Base-by-base conservation (phyloP, 1,140 invertebrate genomes). In the Diorhabda carinulata region DNA sequence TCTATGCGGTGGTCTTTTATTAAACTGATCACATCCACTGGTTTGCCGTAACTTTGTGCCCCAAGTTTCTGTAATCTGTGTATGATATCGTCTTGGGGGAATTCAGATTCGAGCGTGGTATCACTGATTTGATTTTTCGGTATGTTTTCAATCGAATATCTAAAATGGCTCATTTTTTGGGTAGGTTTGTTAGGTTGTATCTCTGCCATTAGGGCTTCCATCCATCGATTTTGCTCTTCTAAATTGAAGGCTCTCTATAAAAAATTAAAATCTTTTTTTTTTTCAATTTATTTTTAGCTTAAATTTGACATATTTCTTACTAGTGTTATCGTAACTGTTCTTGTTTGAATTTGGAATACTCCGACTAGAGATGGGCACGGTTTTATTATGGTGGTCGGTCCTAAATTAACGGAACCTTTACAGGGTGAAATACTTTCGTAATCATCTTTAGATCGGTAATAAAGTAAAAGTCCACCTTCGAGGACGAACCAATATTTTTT, bases 401-500 rank as follows among this genome's bases (percentile, higher is more conserved):
- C 84, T 70, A 86, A 78, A 70, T 82, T 86, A n/a, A 86, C 81
- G 0, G 83, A 83, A 2, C 85, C 85, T 72, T 82, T 80, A 66
- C 82, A 86, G 3, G 84, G 82, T 8, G 83, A 82, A 5, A 86
- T 73, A n/a, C 79, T 78, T n/a, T 82, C 76, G 69, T 86, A 85
- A 68, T 86, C 84, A 10, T 79, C 71, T 67, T 85, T 83, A 2
- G 81, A 83, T 64, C 82, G 79, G 70, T 85, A 86, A 74, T 85
- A 86, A 3, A 85, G 76, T 40, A 86, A 76, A n/a, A 86, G 75
- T 43, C 82, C 78, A 7, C 83, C 84, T 73, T 86, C 83, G 44
- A 86, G 73, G 2, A 86, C 85, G 71, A 85, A 86, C 83, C 84
- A 86, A 71, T 83, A 83, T 58, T 80, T 81, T 71, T 83, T 84